Percentiles rank a stretch among this genome's conserved stretches.
Evolutionary conservation across 2,888 invertebrate genomes (phyloP).

Genomic region (Apamea anceps): DNA sequence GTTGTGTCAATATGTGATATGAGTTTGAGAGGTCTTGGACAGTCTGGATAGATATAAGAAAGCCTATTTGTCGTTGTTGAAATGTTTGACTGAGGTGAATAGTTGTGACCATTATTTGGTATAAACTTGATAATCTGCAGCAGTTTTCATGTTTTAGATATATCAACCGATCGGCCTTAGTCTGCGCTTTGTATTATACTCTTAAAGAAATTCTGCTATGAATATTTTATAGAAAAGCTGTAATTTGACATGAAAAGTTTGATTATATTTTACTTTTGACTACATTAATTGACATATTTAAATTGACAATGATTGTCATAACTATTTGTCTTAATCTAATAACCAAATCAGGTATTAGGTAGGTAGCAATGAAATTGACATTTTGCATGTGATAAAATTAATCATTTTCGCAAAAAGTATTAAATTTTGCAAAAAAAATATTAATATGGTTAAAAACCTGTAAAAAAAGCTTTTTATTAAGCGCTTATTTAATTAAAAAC

Average conservation of each 20-base stretch:
- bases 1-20: constrained; percentile 94
- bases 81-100: constrained; percentile 51
- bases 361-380: constrained; percentile 57
- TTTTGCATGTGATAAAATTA: constrained; percentile 59
- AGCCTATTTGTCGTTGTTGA: constrained; percentile 40
- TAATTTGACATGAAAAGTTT: constrained; percentile 4
- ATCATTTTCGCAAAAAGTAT: constrained; percentile 43
- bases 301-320: constrained; percentile 46
- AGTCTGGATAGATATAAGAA: constrained; percentile 48
- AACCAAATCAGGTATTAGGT: constrained; percentile 60
- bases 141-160: constrained; percentile 21
- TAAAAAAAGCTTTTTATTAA: not conserved
- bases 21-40: constrained; percentile 37
- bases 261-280: constrained; percentile 21
- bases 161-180: constrained; percentile 29
- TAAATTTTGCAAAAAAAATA: constrained; percentile 37
- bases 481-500: constrained; percentile 5
- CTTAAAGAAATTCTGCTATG: constrained; percentile 28
- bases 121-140: constrained; percentile 13
- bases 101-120: constrained; percentile 57
- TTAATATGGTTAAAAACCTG: constrained; percentile 36
- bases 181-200: constrained; percentile 41
- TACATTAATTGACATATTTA: constrained; percentile 17
- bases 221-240: constrained; percentile 14
- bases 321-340: constrained; percentile 60